A percentile compares a stretch with the other conserved stretches of the same genome.
Evolutionary conservation across 1,140 invertebrate species (phyloP).

Genomic region (Nixonia krombeini): DNA sequence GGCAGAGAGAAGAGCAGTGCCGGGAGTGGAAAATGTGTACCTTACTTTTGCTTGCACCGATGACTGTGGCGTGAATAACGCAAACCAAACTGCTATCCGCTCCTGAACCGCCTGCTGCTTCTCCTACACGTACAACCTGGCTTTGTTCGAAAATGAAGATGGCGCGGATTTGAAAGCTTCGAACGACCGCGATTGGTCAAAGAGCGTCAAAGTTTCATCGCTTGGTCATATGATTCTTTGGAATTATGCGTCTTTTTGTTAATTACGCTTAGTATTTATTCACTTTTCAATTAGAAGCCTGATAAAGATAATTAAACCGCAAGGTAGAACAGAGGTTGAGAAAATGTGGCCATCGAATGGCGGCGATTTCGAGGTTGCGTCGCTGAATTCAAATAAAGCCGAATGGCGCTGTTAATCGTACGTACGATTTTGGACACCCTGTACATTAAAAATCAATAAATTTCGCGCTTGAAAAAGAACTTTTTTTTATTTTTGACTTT

Average conservation of each 20-base stretch:
- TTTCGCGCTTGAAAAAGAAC: constrained; percentile 29
- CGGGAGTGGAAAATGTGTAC: too few relatives aligned
- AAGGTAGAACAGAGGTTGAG: constrained; percentile 64
- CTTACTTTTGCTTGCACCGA: not conserved
- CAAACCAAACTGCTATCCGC: constrained; percentile 31
- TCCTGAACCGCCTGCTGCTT: constrained; percentile 33
- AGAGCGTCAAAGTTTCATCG: constrained; percentile 6
- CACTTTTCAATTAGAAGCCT: not conserved
- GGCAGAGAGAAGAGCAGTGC: constrained; percentile 9
- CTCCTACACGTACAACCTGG: constrained; percentile 57
- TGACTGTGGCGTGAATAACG: constrained; percentile 53
- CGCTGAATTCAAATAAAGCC: constrained; percentile 57
- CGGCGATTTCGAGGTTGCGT: constrained; percentile 67
- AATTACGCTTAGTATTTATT: constrained; percentile 5
- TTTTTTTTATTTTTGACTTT: constrained; percentile 21
- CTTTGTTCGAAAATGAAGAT: constrained; percentile 87
- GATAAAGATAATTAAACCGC: constrained; percentile 56
- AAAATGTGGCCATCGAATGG: constrained; percentile 69
- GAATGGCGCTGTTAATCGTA: constrained; percentile 31
- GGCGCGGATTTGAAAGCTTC: constrained; percentile 79
- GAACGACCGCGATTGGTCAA: constrained; percentile 71
- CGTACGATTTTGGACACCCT: constrained; percentile 16
- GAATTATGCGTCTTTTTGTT: constrained; percentile 20
- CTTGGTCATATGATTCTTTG: constrained; percentile 15
- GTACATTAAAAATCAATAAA: constrained; percentile 37